Evolutionary conservation across 2,797 vertebrate genomes (phyloP), one percentile per base, ranked within the genome.

Genomic region (Botia kubotai): DNA sequence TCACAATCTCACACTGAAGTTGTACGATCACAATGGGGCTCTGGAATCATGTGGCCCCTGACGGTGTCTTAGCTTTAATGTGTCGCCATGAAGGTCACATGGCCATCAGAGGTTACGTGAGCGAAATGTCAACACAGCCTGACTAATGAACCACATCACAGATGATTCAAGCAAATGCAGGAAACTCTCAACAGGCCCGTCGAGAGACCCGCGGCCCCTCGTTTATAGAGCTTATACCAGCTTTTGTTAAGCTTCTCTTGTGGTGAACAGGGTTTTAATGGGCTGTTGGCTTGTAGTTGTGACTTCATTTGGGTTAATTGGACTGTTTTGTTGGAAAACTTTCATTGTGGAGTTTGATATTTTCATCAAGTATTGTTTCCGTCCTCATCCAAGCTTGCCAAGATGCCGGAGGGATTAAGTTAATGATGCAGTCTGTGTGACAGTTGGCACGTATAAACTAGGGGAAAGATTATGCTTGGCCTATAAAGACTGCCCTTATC

Each of bases 221-320:
- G 62, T 84, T 84, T 72, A 36, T 53, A 48, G 66, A 57, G 16
- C 60, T 77, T 2, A 68, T 46, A 14, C 16, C 13, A 65, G 55
- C 58, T 82, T 79, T 75, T 83, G 19, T 75, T 70, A 16, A 36
- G 50, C 33, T 52, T 67, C 8, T 39, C 33, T 39, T 81, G 70
- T 74, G 53, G 62, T 46, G 23, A 72, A 77, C 6, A 3, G 46
- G 55, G 63, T 16, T 82, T 86, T 82, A 83, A 75, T 53, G 33
- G 46, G 60, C 57, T 29, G 60, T 79, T 16, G 17, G 62, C 57
- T 70, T 70, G 46, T 60, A 72, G 73, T 14, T 10, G 19, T 72
- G 75, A 72, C 63, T 77, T 82, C 39, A 65, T 48, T 70, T 43
- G 23, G 79, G 33, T 57, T 55, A 66, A 73, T 77, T 83, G 23